A percentile compares a stretch with the other conserved stretches of the same genome.
Conservation (phyloP, 2,113 vertebrate species). For the Oryctolagus cuniculus region DNA sequence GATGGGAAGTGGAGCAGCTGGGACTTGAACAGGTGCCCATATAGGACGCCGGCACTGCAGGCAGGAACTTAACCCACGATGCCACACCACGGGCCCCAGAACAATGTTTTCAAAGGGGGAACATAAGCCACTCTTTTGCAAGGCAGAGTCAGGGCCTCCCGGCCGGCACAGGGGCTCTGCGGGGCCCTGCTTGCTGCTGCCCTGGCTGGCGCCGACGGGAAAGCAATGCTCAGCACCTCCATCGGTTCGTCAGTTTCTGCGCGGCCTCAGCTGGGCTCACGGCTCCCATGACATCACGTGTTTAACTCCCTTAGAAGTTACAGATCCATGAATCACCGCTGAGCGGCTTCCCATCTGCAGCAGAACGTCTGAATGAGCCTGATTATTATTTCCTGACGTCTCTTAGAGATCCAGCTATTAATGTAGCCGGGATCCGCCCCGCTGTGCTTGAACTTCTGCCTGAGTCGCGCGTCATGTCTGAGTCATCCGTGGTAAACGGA, state of each 20-base stretch:
- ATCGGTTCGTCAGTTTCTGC: neutral
- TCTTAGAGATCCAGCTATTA: neutral
- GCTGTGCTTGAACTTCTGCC: neutral
- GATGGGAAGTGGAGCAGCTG: too few species aligned
- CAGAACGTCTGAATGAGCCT: constrained; percentile 1
- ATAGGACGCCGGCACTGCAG: too few species aligned
- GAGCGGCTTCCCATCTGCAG: constrained; percentile 5
- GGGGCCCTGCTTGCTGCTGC: neutral
- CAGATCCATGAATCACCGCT: neutral
- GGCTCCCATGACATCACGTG: constrained; percentile 21
- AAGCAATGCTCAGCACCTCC: neutral
- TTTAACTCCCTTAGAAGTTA: constrained; percentile 32
- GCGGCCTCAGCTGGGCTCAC: neutral
- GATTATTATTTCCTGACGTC: constrained; percentile 64
- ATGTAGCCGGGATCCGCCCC: neutral
- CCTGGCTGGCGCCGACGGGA: neutral
- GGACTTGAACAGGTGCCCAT: too few species aligned
- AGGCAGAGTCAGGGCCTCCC: rapidly evolving
- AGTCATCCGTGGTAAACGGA: neutral
- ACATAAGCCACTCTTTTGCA: neutral
- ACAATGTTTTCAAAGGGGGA: neutral
- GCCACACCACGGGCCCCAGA: too few species aligned
- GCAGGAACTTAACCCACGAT: too few species aligned
- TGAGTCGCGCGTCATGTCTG: neutral
- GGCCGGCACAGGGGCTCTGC: neutral